Evolutionary conservation across 2,888 invertebrate species (phyloP).

Genomic region (Synanthedon andrenaeformis): DNA sequence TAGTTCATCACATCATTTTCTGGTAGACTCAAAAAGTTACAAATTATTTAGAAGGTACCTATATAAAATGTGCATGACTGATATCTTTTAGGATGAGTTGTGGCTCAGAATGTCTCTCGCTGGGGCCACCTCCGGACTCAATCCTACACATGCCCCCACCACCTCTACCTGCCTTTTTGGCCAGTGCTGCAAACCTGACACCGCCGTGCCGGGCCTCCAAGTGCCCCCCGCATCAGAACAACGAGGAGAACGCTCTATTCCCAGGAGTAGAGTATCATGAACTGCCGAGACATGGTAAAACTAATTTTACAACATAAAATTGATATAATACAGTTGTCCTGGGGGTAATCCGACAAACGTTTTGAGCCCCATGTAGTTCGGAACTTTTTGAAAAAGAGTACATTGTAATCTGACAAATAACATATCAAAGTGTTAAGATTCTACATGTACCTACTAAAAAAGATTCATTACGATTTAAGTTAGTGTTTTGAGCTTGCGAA

Average conservation of each 20-base stretch:
- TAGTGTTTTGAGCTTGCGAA: too few relatives aligned
- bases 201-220: constrained; percentile 77
- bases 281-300: constrained; percentile 79
- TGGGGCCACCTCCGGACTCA: constrained; percentile 84
- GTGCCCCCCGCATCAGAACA: constrained; percentile 68
- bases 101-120: constrained; percentile 70
- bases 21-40: too few relatives aligned
- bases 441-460: too few relatives aligned
- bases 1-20: too few relatives aligned
- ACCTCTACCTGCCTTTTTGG: constrained; percentile 82
- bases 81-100: constrained; percentile 58
- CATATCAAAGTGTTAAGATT: too few relatives aligned
- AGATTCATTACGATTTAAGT: too few relatives aligned
- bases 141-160: constrained; percentile 89
- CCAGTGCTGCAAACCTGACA: constrained; percentile 66
- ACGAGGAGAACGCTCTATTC: constrained; percentile 61
- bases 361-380: too few relatives aligned
- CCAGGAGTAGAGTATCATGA: constrained; percentile 84
- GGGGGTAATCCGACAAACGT: too few relatives aligned
- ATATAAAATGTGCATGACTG: not conserved
- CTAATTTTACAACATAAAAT: not conserved
- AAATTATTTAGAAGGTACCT: too few relatives aligned
- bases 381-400: too few relatives aligned
- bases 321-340: too few relatives aligned
- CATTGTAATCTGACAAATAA: too few relatives aligned